Base-by-base conservation (phyloP, 2,113 vertebrate species). In the Ammodytes marinus region DNA sequence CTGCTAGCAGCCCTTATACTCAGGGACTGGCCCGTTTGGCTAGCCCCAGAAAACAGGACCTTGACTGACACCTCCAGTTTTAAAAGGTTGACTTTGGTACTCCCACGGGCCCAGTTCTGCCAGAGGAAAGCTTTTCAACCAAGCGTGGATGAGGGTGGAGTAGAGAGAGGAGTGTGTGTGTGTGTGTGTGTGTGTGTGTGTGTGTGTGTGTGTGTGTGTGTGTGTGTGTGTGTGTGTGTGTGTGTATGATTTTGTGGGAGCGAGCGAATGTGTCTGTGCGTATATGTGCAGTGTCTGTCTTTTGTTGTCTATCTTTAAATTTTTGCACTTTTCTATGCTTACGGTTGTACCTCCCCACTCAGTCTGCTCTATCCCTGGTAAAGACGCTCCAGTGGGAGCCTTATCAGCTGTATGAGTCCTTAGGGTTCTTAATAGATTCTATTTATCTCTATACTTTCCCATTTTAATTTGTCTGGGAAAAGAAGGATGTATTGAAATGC, bases 391-490 rank as follows among this genome's bases (percentile, higher is more conserved):
- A 50, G 81, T 90, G 84, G 82, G 90, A 91, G 81, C 72, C 89
- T 94, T 93, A 94, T 94, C 91, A 85, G 88, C 80, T 37, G 79
- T 64, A 85, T 93, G 91, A 93, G 91, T 92, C 89, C 88, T 94
- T 89, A 91, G 92, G 75, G 72, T 83, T 27, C 87, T 85, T 93
- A 95, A 93, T 94, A 93, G 90, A 92, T 91, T 93, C 80, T 74
- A 94, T 94, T 94, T 92, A 94, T 95, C 86, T 93, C 90, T 85
- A 88, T 93, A 90, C 84, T 92, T 85, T 88, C 88, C 78, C 74
- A 83, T 87, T 93, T 91, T 94, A 92, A 92, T 94, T 94, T 93
- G 93, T 77, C 92, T 64, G 75, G 80, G 82, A 80, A 72, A 61
- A 77, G 83, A 84, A 94, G 80, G 89, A 90, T 89, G 87, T 90